Conservation (phyloP, 2,113 vertebrate genomes). For the Poeciliopsis prolifica region DNA sequence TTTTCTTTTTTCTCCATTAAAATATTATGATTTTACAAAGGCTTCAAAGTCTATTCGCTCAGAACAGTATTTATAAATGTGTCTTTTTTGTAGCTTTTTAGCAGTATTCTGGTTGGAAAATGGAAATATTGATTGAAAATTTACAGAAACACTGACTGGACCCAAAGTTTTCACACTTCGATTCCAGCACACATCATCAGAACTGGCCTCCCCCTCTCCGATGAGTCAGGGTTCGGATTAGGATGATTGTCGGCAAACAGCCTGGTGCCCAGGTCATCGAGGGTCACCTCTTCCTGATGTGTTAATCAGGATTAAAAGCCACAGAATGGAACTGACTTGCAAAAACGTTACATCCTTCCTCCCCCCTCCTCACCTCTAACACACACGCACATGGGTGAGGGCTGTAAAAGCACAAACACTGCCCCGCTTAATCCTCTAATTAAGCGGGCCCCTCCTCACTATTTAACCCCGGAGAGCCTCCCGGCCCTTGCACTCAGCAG, state of each 20-base stretch:
- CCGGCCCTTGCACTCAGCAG: slow-evolving; percentile 68
- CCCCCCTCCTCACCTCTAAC: slow-evolving; percentile 11
- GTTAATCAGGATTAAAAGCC: slow-evolving; percentile 79
- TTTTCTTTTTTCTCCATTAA: not conserved
- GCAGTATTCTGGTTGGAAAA: not conserved
- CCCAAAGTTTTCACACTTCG: slow-evolving; percentile 10
- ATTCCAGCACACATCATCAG: slow-evolving; percentile 15
- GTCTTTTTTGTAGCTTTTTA: accelerated
- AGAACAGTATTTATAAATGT: not conserved
- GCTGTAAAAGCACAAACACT: slow-evolving; percentile 82
- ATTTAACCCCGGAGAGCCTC: slow-evolving; percentile 72
- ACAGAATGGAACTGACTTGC: slow-evolving; percentile 67
- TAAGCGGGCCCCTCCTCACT: slow-evolving; percentile 76
- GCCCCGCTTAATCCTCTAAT: slow-evolving; percentile 79
- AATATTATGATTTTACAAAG: not conserved
- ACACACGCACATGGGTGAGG: slow-evolving; percentile 55
- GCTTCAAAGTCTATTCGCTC: not conserved
- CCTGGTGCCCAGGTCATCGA: slow-evolving; percentile 78
- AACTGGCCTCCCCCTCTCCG: not conserved
- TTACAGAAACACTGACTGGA: not conserved
- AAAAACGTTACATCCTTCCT: slow-evolving; percentile 61
- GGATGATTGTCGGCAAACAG: slow-evolving; percentile 80
- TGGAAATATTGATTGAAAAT: not conserved
- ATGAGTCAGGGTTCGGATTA: slow-evolving; percentile 71
- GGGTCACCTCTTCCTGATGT: slow-evolving; percentile 82